Percentiles rank a stretch among this genome's conserved stretches.
phyloP scores from a whole-genome alignment of 92 coral and sea anemone genomes.

The Chrysogorgia sp. region DNA sequence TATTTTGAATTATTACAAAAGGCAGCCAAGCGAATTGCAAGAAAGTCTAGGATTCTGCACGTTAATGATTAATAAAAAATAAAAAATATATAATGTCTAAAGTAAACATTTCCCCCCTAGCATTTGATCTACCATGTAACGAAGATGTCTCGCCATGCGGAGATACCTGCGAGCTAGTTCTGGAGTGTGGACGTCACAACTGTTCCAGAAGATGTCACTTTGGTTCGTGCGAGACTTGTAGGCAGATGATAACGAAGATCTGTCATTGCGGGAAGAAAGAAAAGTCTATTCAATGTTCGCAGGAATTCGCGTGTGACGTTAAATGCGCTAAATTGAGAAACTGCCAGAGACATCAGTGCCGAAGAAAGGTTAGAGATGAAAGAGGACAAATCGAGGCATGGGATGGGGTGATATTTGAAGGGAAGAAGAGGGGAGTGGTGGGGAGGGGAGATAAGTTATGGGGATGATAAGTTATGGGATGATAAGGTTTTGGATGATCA shows the following conservation, averaged over 20 bases:
- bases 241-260: conserved; percentile 76
- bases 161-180: conserved; percentile 80
- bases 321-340: conserved; percentile 82
- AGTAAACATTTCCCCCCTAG: conserved; percentile 45
- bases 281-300: conserved; percentile 82
- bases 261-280: conserved; percentile 93
- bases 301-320: conserved; percentile 79
- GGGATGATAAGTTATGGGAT: too few relatives aligned
- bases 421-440: too few relatives aligned
- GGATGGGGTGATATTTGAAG: too few relatives aligned
- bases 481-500: too few relatives aligned
- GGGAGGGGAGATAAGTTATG: too few relatives aligned
- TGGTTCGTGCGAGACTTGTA: conserved; percentile 90
- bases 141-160: conserved; percentile 94
- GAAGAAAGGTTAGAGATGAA: conserved; percentile 66
- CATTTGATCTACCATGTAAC: conserved; percentile 78
- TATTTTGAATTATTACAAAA: too few relatives aligned
- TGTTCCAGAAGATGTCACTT: conserved; percentile 88
- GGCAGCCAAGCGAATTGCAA: too few relatives aligned
- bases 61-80: too few relatives aligned
- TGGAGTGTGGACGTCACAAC: conserved; percentile 82
- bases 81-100: not conserved
- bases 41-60: too few relatives aligned
- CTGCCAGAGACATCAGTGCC: conserved; percentile 90
- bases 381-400: too few relatives aligned